phyloP scores from a whole-genome alignment of 2,113 vertebrate species.

The Orientallactaga bullata region DNA sequence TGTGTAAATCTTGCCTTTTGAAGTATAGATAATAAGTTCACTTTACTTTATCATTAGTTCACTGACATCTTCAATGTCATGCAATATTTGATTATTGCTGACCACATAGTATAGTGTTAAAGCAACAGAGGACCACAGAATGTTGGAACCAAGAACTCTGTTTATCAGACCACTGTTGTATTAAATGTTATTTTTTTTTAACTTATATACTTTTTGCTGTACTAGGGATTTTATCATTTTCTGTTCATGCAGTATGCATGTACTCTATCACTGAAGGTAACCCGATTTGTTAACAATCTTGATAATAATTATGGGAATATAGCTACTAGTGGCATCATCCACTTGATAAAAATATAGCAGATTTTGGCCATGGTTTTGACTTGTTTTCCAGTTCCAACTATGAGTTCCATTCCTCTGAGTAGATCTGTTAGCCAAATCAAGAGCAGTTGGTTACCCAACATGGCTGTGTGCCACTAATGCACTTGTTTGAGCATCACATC shows the following conservation, averaged over 20 bases:
- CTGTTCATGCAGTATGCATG: not conserved
- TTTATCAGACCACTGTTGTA: not conserved
- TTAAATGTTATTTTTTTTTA: not conserved
- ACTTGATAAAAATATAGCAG: not conserved
- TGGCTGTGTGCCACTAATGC: too few relatives aligned
- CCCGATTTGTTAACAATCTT: not conserved
- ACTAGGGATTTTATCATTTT: not conserved
- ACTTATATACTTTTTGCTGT: not conserved
- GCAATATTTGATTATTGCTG: not conserved
- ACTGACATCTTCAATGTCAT: not conserved
- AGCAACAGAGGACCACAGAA: not conserved
- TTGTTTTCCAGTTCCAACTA: too few relatives aligned
- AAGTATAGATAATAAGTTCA: constrained; percentile 25
- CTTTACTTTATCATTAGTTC: not conserved
- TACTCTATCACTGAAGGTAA: not conserved
- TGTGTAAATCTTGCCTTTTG: constrained; percentile 36
- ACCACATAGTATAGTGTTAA: not conserved
- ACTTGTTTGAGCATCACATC: too few relatives aligned
- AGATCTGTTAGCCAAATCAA: too few relatives aligned
- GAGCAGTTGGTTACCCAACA: too few relatives aligned
- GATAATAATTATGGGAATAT: not conserved
- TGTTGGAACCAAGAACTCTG: not conserved
- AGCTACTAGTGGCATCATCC: not conserved
- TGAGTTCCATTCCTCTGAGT: too few relatives aligned
- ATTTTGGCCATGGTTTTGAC: too few relatives aligned